Base-by-base conservation (phyloP, 2,113 vertebrate genomes). In the Epinephelus lanceolatus region DNA sequence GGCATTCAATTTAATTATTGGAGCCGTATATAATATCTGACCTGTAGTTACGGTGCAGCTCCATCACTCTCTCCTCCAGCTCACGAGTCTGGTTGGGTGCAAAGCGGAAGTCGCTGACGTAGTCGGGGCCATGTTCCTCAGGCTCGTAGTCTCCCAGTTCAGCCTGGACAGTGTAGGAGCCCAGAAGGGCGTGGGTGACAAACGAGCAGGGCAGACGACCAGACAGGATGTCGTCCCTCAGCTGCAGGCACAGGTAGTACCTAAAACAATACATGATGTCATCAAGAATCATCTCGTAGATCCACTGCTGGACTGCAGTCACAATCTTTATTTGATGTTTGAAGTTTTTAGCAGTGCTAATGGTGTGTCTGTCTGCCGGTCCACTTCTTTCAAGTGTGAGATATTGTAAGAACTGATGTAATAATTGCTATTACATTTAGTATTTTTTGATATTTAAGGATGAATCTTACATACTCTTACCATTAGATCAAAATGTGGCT, bases 191-290 rank as follows among this genome's bases (percentile, higher is more conserved):
- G 0, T 99, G 98, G 0, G 98, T 99, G 92, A 99, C 98, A 0
- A 99, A 99, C 45, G 98, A 99, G 92, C 98, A 99, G 10, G 98
- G 98, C 81, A 99, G 95, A 1, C 98, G 97, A 3, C 98, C 98
- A 0, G 97, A 98, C 92, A 99, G 96, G 92, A 99, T 98, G 93
- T 99, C 98, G 0, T 98, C 97, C 83, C 98, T 96, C 89, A 99
- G 96, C 95, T 99, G 98, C 88, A 99, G 96, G 92, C 98, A 99
- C 93, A 99, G 95, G 95, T 99, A 99, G 93, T 99, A 99, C 95
- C 98, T 99, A 89, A 33, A 78, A 30, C 78, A 81, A 57, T 3
- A 21, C 6, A 71, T 45, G 8, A 11, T 45, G 8, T 45, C 52
- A 37, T 18, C 23, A 59, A 19, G 19, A 75, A 61, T 53, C 17